Percentiles rank a stretch among this genome's conserved stretches.
phyloP scores from a whole-genome alignment of 92 coral and sea anemone genomes.

The Umimayanthus kanabou region DNA sequence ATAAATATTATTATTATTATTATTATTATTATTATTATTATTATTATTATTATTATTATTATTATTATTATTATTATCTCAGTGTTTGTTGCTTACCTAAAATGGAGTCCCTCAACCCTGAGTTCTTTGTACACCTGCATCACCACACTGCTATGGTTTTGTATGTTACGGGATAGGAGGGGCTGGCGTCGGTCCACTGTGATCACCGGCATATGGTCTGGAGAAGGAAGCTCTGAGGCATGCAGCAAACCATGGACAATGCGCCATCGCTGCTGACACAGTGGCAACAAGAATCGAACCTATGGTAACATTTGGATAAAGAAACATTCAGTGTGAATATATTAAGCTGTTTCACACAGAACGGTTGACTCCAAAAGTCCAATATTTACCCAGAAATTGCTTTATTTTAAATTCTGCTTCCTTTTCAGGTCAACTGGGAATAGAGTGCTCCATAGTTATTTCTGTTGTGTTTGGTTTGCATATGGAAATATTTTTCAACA shows the following conservation, averaged over 20 bases:
- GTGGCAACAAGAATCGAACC: constrained; percentile 86
- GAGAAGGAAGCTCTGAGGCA: constrained; percentile 82
- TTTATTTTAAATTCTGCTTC: no score
- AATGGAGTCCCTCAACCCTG: constrained; percentile 78
- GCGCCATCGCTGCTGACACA: constrained; percentile 93
- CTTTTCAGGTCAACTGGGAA: no score
- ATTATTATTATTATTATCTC: no score
- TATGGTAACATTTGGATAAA: not conserved
- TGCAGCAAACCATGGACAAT: constrained; percentile 82
- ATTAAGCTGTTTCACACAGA: not conserved
- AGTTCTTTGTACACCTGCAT: constrained; percentile 82
- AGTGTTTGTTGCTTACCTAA: constrained; percentile 58
- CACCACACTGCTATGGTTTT: constrained; percentile 70
- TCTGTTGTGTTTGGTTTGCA: no score
- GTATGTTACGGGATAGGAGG: constrained; percentile 66
- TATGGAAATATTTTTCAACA: no score
- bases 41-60: no score
- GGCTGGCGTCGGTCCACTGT: constrained; percentile 88
- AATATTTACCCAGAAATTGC: no score
- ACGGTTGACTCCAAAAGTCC: not conserved
- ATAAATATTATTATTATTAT: no score
- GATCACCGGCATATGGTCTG: constrained; percentile 91
- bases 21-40: no score
- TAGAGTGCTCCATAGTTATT: no score
- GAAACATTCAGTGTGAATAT: not conserved